Base-by-base conservation (phyloP, 2,113 vertebrate genomes). In the Arizona elegans region DNA sequence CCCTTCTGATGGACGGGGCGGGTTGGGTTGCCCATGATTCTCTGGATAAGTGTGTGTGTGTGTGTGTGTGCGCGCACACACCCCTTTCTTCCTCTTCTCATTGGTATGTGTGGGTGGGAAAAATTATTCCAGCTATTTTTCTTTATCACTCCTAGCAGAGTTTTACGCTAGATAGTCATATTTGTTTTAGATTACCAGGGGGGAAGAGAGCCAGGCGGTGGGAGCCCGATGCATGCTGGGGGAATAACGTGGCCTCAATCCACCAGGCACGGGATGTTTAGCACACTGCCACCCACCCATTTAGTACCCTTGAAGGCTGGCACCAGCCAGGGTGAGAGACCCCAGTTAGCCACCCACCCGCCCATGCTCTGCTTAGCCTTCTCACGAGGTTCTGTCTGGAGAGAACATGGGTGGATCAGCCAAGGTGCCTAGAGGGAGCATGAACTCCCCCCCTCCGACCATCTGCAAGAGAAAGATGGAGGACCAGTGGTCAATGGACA, bases 71-170 rank as follows among this genome's bases (percentile, higher is more conserved):
- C 50, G 56, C 47, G 52, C 86, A n/a, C 50, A 55, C 24, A 55
- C 52, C 23, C 23, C 86, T 91, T 92, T 94, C 92, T 95, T 93
- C 87, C 93, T 89, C 93, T 94, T 95, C 65, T 0, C 94, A 93
- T 94, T 96, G 94, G 89, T 85, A 81, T 97, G 97, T 96, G 97
- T 97, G 97, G 97, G 98, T 97, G 97, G 97, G 96, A 97, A 97
- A 97, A 98, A 96, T 97, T 96, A 97, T 97, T 95, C 96, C 97
- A 97, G 96, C 96, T 96, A 93, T 97, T 97, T 93, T 90, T 9
- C 43, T 95, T 97, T 97, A 97, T 98, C 97, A 0, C 91, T 2
- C 19, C 26, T 89, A 94, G 95, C 97, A 62, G 95, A 96, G 87
- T 90, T 70, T 90, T 94, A 95, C 43, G 0, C 95, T 89, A 8